Base-by-base conservation (phyloP, 2,797 vertebrate genomes). In the Lacerta bilineata region DNA sequence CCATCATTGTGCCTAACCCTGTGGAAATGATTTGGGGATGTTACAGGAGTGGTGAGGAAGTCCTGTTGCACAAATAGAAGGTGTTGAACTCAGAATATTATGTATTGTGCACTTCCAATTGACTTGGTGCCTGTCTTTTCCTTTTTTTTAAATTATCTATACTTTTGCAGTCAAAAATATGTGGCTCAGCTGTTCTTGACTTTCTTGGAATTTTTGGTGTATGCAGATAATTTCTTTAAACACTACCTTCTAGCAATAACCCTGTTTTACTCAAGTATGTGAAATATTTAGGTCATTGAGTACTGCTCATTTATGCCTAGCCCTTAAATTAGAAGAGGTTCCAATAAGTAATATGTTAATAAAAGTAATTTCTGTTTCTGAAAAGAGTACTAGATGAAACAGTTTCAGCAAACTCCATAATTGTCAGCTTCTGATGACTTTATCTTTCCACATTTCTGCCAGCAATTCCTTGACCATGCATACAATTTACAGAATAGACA, bases 221-320 rank as follows among this genome's bases (percentile, higher is more conserved):
- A 90, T 93, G 89, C 77, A 91, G 93, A 87, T 83, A 90, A 77
- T 66, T 95, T 93, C 78, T 87, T 90, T 93, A 87, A 94, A 93
- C 83, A 90, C 59, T 91, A 61, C 17, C 71, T 91, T 94, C 72
- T 83, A 80, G 86, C 50, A 23, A 91, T 87, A 93, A 93, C 93
- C 89, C 86, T 87, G 80, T 29, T 85, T 91, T 94, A 89, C 91
- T 76, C 86, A 92, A 92, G 87, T 85, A 91, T 64, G 36, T 61
- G 77, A 90, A 50, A 82, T 91, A 95, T 95, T 90, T 92, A 92
- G 93, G 90, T 95, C 94, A 94, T 87, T 91, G 80, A 93, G 41
- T 84, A 90, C 89, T 93, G 88, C 86, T 93, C 84, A 89, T 87
- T 92, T 93, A 90, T 91, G 85, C 91, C 91, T 92, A 90, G 90